Base-by-base conservation (phyloP, 2,113 vertebrate genomes). In the Microcebus jonahi region DNA sequence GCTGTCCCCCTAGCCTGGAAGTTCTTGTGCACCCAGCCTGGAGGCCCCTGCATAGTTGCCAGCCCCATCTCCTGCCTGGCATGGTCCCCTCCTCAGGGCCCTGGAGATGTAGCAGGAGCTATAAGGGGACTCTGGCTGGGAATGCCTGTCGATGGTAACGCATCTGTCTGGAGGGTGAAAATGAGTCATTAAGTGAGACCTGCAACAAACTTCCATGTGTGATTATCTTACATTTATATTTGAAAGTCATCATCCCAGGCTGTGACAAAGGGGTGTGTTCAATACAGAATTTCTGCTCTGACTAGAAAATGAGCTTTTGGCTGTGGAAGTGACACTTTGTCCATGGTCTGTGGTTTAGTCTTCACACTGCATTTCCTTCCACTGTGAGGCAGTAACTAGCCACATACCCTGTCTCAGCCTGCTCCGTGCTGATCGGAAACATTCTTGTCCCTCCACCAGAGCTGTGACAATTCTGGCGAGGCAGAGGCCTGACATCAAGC, bases 281-380 rank as follows among this genome's bases (percentile, higher is more conserved):
- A 67, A 53, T 29, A 73, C 20, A 91, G 93, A 89, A 86, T 96
- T 91, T 89, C 91, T 73, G 53, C 67, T 86, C n/a, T 91, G 71
- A 14, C 73, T 67, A 18, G 27, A 93, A 90, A 57, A n/a, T 75
- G 55, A 39, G 57, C 53, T 88, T 76, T 93, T 65, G 79, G 83
- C 97, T 53, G 53, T 84, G 36, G 73, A 88, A 77, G 83, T 34
- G 61, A 67, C 92, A 94, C 29, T 59, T 55, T 67, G n/a, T 81
- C 77, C 36, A 1, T 27, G 53, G 63, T 68, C n/a, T 76, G 12
- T 65, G 36, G 27, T 94, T 80, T 68, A 71, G 65, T 34, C 71
- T 95, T 91, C 86, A 75, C 27, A 11, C 15, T 82, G 83, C 53
- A 25, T 95, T 91, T 91, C 84, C 68, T 65, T 95, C 57, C 5